These are phyloP conservation scores for Drosophila subsilvestris DNA, from an alignment of 2,888 invertebrate genomes.

Conservation along the genomic window DNA sequence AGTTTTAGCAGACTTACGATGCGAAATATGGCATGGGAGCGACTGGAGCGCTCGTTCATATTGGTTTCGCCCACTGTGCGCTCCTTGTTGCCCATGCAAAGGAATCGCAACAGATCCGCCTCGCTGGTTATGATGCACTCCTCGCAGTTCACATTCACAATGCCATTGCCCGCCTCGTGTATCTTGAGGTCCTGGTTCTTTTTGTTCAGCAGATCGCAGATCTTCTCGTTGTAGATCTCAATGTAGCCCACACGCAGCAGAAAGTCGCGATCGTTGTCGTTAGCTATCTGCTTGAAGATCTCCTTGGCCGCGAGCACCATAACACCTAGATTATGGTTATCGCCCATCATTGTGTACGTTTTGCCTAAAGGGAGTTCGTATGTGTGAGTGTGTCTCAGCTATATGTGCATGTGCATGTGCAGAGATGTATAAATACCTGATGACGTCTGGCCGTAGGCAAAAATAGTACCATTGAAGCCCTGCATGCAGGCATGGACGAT, in stretches of 20 bases:
- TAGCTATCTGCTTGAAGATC: slow-evolving; percentile 88
- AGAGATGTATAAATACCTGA: slow-evolving; percentile 17
- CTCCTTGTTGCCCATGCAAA: slow-evolving; percentile 88
- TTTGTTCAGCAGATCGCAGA: slow-evolving; percentile 90
- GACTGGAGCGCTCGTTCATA: slow-evolving; percentile 94
- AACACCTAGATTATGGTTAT: slow-evolving; percentile 88
- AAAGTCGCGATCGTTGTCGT: slow-evolving; percentile 88
- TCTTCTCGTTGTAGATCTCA: slow-evolving; percentile 94
- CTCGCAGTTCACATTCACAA: slow-evolving; percentile 87
- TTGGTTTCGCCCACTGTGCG: slow-evolving; percentile 91
- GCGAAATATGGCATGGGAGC: slow-evolving; percentile 95
- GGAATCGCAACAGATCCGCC: slow-evolving; percentile 86
- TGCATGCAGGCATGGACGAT: slow-evolving; percentile 89
- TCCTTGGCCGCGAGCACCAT: slow-evolving; percentile 89
- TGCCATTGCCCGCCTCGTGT: slow-evolving; percentile 87
- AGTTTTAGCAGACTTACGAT: slow-evolving; percentile 87
- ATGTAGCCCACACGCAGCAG: slow-evolving; percentile 92
- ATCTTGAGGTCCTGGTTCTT: slow-evolving; percentile 87
- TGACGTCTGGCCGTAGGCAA: slow-evolving; percentile 94
- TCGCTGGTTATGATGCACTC: slow-evolving; percentile 88
- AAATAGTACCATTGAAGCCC: slow-evolving; percentile 94
- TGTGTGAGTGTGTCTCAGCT: background rate
- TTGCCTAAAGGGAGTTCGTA: slow-evolving; percentile 84
- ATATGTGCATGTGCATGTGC: background rate
- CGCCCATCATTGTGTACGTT: slow-evolving; percentile 93